phyloP scores from a whole-genome alignment of 2,888 invertebrate genomes.

The Oscheius myriophilus region DNA sequence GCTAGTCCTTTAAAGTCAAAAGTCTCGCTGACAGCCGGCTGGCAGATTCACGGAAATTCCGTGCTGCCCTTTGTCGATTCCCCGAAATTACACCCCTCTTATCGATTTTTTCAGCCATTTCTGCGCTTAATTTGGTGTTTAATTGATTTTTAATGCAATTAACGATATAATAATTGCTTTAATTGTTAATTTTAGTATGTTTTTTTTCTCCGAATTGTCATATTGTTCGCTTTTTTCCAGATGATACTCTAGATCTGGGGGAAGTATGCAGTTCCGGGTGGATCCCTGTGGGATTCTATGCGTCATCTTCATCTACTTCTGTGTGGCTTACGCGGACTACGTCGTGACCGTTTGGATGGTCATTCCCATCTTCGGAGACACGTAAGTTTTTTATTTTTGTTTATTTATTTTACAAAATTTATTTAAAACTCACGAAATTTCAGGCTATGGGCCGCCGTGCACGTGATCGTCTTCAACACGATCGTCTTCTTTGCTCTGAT shows the following conservation, averaged over 20 bases:
- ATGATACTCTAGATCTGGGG: neutral
- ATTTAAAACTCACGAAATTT: conserved; percentile 25
- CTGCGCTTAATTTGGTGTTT: too few relatives aligned
- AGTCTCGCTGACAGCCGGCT: too few relatives aligned
- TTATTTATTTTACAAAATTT: neutral
- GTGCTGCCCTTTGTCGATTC: too few relatives aligned
- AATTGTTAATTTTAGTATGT: too few relatives aligned
- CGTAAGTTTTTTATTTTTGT: conserved; percentile 75
- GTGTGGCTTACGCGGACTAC: conserved; percentile 87
- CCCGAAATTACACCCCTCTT: too few relatives aligned
- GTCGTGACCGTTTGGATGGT: conserved; percentile 86
- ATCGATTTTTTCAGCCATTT: too few relatives aligned
- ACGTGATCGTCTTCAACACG: conserved; percentile 82
- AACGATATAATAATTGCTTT: too few relatives aligned
- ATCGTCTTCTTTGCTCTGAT: conserved; percentile 80
- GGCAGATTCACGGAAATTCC: too few relatives aligned
- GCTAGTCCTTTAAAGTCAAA: too few relatives aligned
- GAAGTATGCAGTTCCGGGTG: conserved; percentile 20
- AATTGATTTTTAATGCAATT: too few relatives aligned
- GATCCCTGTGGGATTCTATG: conserved; percentile 88
- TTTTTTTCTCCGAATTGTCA: neutral
- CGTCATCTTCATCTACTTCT: conserved; percentile 82
- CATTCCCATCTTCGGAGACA: conserved; percentile 82
- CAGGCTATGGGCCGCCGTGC: conserved; percentile 80
- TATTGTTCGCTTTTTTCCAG: conserved; percentile 4